Conservation (phyloP, 2,113 vertebrate genomes). For the Cariama cristata region DNA sequence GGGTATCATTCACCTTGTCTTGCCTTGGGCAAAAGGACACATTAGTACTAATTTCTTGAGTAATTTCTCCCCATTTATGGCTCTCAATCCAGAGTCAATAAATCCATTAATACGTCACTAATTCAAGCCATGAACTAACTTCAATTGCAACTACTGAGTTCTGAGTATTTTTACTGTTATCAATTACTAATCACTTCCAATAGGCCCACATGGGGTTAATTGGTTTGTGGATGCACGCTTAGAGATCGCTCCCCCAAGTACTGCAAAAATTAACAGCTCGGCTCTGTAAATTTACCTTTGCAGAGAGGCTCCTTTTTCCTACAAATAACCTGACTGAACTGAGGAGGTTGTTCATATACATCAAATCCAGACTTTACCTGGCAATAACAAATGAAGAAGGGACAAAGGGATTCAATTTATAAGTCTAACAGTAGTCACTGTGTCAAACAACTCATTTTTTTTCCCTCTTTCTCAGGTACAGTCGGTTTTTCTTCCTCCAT, state of each 20-base stretch:
- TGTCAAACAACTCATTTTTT: not conserved
- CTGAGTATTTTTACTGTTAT: not conserved
- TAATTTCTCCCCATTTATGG: not conserved
- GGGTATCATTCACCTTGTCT: not conserved
- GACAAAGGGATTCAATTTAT: not conserved
- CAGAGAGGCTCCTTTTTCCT: not conserved
- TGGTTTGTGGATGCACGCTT: not conserved
- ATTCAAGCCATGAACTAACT: not conserved
- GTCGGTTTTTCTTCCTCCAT: not conserved
- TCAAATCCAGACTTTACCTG: not conserved
- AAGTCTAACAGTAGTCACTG: not conserved
- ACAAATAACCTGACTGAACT: not conserved
- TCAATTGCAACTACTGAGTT: not conserved
- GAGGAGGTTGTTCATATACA: not conserved
- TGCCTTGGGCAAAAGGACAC: not conserved
- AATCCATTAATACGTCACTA: not conserved
- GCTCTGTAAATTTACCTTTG: not conserved
- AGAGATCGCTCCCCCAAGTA: not conserved
- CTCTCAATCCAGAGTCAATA: not conserved
- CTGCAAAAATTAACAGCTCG: not conserved
- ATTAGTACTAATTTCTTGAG: not conserved
- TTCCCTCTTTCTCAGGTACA: not conserved
- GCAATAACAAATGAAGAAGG: constrained; percentile 11
- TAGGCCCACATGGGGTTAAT: accelerated
- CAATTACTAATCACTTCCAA: not conserved